Conservation (phyloP, 2,797 vertebrate genomes). For the Chromis chromis region DNA sequence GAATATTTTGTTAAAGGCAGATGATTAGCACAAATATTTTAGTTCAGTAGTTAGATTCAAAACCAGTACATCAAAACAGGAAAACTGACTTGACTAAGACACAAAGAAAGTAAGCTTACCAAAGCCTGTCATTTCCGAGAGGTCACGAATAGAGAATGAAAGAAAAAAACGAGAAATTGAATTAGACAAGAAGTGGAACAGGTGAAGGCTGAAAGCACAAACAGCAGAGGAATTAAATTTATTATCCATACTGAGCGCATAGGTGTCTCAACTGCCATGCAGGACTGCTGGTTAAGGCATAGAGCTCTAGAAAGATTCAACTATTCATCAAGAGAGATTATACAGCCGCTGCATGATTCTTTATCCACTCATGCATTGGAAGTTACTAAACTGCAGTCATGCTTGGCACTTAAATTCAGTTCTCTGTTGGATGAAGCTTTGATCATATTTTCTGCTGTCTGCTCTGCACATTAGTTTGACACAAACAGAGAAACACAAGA, state of each 20-base stretch:
- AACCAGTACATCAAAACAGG: neutral
- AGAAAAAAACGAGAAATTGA: slow-evolving; percentile 55
- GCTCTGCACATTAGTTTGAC: slow-evolving; percentile 79
- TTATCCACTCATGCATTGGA: slow-evolving; percentile 83
- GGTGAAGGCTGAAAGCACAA: slow-evolving; percentile 55
- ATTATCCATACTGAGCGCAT: slow-evolving; percentile 71
- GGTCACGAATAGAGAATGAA: slow-evolving; percentile 68
- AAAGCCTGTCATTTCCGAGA: slow-evolving; percentile 90
- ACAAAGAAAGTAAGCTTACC: slow-evolving; percentile 73
- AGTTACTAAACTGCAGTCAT: slow-evolving; percentile 82
- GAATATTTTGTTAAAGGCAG: slow-evolving; percentile 1
- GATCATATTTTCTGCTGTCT: slow-evolving; percentile 84
- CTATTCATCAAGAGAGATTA: slow-evolving; percentile 68
- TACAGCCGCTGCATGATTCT: slow-evolving; percentile 75
- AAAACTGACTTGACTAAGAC: neutral
- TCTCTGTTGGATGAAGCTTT: slow-evolving; percentile 79
- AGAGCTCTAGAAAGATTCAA: slow-evolving; percentile 70
- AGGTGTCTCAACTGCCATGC: slow-evolving; percentile 84
- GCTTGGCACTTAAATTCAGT: slow-evolving; percentile 79
- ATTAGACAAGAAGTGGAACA: slow-evolving; percentile 68
- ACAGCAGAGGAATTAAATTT: slow-evolving; percentile 65
- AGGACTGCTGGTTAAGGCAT: slow-evolving; percentile 76
- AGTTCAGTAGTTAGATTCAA: neutral
- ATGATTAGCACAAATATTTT: neutral
- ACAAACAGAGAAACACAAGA: slow-evolving; percentile 72